A percentile compares a stretch with the other conserved stretches of the same genome.
Conservation (phyloP, 2,113 vertebrate genomes). For the Hymenochirus boettgeri region DNA sequence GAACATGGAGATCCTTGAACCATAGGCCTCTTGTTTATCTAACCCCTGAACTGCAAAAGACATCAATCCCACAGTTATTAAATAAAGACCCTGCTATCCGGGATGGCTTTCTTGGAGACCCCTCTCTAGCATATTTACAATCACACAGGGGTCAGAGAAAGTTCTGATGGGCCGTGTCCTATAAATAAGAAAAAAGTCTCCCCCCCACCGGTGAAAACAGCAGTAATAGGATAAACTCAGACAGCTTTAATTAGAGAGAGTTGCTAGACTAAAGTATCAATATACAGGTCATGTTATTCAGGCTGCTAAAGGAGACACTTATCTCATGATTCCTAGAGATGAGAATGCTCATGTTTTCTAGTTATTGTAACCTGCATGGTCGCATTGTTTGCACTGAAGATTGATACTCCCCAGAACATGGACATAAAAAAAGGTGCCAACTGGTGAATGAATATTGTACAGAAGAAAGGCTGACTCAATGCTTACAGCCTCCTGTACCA, state of each 20-base stretch:
- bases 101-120: slow-evolving; percentile 43
- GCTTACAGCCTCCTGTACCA: too few species aligned
- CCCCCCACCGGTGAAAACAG: slow-evolving; percentile 54
- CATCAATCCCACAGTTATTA: slow-evolving; percentile 63
- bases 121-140: slow-evolving; percentile 55
- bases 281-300: slow-evolving; percentile 42
- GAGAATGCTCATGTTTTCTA: slow-evolving; percentile 21
- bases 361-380: slow-evolving; percentile 35
- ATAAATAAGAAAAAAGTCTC: slow-evolving; percentile 60
- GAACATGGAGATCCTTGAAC: slow-evolving; percentile 64
- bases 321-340: slow-evolving; percentile 15
- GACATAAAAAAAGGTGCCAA: not conserved
- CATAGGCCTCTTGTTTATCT: slow-evolving; percentile 60
- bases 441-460: too few species aligned
- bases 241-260: slow-evolving; percentile 57
- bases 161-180: slow-evolving; percentile 53
- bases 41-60: slow-evolving; percentile 60
- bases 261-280: slow-evolving; percentile 44
- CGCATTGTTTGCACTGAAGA: slow-evolving; percentile 22
- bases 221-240: slow-evolving; percentile 54
- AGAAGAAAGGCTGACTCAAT: too few species aligned
- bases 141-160: slow-evolving; percentile 54
- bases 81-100: slow-evolving; percentile 51
- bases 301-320: slow-evolving; percentile 36
- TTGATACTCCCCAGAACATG: slow-evolving; percentile 16